Percentiles rank a stretch among this genome's conserved stretches.
phyloP scores from a whole-genome alignment of 2,113 vertebrate species.

The Pandion haliaetus region DNA sequence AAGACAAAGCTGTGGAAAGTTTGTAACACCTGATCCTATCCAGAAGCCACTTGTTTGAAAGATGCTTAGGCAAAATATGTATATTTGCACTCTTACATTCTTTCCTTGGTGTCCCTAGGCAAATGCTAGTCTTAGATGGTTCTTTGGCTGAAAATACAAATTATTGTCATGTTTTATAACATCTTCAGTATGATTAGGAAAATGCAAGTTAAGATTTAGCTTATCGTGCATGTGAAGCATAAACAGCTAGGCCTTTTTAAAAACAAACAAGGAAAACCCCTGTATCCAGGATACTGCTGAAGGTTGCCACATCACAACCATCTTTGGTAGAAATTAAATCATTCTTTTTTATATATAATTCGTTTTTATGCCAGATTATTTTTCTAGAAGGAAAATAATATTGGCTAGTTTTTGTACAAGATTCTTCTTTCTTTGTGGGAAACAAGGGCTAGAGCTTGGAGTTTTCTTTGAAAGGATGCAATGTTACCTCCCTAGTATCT shows the following conservation, averaged over 20 bases:
- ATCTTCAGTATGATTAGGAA: not conserved
- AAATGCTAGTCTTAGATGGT: not conserved
- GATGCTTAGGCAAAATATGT: not conserved
- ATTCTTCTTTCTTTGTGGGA: not conserved
- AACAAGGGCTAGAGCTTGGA: not conserved
- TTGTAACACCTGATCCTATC: not conserved
- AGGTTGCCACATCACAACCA: not conserved
- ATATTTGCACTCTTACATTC: not conserved
- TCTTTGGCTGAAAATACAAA: not conserved
- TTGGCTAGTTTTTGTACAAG: not conserved
- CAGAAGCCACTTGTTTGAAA: not conserved
- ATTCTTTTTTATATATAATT: rapidly evolving
- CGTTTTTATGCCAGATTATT: not conserved
- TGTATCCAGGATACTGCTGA: not conserved
- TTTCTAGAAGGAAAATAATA: not conserved
- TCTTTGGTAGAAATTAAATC: not conserved
- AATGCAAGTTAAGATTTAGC: not conserved
- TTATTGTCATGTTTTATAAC: not conserved
- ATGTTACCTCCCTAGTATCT: not conserved
- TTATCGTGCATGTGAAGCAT: not conserved
- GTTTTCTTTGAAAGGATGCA: not conserved
- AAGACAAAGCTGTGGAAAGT: not conserved
- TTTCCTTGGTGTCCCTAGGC: not conserved
- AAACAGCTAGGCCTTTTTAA: not conserved
- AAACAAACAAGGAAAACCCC: not conserved